Evolutionary conservation across 2,888 invertebrate species (phyloP).

Genomic region (Biston stratarius): DNA sequence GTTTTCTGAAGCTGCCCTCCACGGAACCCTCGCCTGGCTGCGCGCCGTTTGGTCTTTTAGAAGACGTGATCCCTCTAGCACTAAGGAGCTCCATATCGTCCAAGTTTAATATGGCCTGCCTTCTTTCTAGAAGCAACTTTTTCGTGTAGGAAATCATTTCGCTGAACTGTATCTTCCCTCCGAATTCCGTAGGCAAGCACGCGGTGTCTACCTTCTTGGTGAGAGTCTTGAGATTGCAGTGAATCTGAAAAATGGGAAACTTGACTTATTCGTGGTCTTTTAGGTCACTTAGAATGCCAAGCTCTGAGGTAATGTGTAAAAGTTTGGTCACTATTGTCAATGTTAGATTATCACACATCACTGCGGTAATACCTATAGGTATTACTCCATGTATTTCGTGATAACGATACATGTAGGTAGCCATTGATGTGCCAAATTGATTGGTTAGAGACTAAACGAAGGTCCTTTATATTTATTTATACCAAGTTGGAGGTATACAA

Average conservation of each 20-base stretch:
- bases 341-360: no score
- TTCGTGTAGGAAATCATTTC: conserved; percentile 91
- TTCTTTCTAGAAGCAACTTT: conserved; percentile 86
- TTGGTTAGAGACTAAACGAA: no score
- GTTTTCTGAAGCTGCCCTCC: conserved; percentile 89
- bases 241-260: conserved; percentile 73
- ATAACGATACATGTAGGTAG: no score
- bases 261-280: neutral
- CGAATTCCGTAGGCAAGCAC: conserved; percentile 90
- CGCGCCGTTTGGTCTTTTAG: conserved; percentile 61
- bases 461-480: no score
- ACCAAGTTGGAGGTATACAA: no score
- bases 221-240: conserved; percentile 87
- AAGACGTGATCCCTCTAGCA: conserved; percentile 83
- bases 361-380: no score
- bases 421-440: no score
- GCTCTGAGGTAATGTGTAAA: no score
- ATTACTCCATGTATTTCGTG: no score
- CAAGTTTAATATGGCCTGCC: conserved; percentile 86
- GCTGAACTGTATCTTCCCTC: conserved; percentile 89
- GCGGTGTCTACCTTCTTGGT: conserved; percentile 86
- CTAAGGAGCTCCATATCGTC: conserved; percentile 89
- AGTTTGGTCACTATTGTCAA: no score
- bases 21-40: conserved; percentile 66
- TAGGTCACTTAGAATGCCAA: no score